Base-by-base conservation (phyloP, 2,797 vertebrate species). In the Decapterus maruadsi region DNA sequence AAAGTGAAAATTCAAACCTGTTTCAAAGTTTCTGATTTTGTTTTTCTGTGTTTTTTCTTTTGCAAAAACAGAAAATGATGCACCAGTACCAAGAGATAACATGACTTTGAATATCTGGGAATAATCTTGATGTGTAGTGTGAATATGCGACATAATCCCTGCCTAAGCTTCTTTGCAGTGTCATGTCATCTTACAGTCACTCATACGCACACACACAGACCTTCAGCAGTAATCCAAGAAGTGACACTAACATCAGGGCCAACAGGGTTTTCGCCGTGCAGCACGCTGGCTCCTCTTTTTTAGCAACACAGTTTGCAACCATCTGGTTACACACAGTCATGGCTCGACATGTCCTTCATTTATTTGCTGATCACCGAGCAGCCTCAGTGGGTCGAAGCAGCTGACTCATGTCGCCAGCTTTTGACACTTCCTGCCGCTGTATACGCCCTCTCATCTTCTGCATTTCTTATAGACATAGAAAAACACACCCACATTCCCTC, bases 61-160 rank as follows among this genome's bases (percentile, higher is more conserved):
- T 22, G 29, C 4, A 0, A 34, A 73, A 66, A 46, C 65, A 46
- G 22, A 26, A 68, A 70, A 69, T 50, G 11, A 72, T 70, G 45
- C 77, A 70, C 66, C 68, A 63, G 53, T 43, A 5, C 51, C 0
- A 9, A 12, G 51, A 48, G 75, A 82, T 77, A 72, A 78, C n/a
- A 29, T 45, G 66, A 57, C 38, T 67, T 55, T 61, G 48, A 63
- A 79, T 83, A 77, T 88, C 77, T 63, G 36, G 8, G 60, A 79
- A 81, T 82, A 62, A 88, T 90, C 84, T 85, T 82, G 68, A 76
- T 80, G 42, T 66, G 74, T 79, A 36, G 78, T 79, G 60, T 69
- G 76, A 78, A 72, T 64, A 75, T 56, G 61, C 78, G 68, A 64
- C 84, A 59, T 83, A 87, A 90, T 87, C 79, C 83, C 50, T 34